These are phyloP conservation scores for Mesodorylaimus sp. DNA, from an alignment of 2,888 invertebrate species.

Conservation along the genomic window DNA sequence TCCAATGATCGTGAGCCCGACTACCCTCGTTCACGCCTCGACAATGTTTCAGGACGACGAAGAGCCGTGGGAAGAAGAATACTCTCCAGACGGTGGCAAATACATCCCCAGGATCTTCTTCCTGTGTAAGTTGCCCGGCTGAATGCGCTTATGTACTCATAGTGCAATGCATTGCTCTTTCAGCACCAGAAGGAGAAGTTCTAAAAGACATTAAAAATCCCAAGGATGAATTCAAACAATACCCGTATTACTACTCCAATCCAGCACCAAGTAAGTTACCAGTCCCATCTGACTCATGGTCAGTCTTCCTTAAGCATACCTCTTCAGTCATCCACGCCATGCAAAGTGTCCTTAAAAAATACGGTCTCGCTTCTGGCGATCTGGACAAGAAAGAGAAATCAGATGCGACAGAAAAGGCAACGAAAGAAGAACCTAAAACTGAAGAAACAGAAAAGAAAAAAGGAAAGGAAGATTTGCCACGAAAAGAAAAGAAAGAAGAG, in stretches of 20 bases:
- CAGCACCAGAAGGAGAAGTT: constrained; percentile 29
- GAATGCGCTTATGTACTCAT: background rate
- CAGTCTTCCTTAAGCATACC: constrained; percentile 16
- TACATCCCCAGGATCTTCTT: constrained; percentile 36
- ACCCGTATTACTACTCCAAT: constrained; percentile 29
- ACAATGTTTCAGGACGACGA: constrained; percentile 34
- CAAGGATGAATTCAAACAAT: constrained; percentile 28
- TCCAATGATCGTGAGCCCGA: too few species aligned
- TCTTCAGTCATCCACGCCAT: constrained; percentile 19
- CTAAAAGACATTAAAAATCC: constrained; percentile 27
- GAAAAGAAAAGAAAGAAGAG: constrained; percentile 12
- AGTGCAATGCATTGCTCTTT: constrained; percentile 12
- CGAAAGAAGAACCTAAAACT: background rate
- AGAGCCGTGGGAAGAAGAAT: constrained; percentile 32
- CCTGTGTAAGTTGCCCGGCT: constrained; percentile 23
- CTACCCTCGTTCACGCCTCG: too few species aligned
- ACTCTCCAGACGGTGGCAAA: constrained; percentile 32
- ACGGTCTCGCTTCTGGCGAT: background rate
- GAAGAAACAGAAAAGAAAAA: background rate
- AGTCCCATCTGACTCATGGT: constrained; percentile 23
- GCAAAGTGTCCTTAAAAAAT: constrained; percentile 10
- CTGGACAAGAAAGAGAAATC: constrained; percentile 16
- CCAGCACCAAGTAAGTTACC: constrained; percentile 21
- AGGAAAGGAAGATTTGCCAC: constrained; percentile 9
- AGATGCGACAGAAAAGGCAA: constrained; percentile 15